Evolutionary conservation across 2,113 vertebrate genomes (phyloP).

Genomic region (Prochilodus magdalenae): DNA sequence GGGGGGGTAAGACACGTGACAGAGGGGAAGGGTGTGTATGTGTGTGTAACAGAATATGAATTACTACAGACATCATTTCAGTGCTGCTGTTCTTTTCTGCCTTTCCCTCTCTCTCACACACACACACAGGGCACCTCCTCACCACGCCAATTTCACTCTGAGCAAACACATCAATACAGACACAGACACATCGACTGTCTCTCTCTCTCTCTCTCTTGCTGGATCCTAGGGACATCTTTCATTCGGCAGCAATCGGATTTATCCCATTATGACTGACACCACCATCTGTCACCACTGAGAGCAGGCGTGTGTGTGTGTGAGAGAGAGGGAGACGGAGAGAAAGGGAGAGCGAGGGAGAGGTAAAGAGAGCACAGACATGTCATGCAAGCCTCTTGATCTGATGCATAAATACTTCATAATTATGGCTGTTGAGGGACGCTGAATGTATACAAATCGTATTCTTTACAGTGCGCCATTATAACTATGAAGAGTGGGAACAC

Average conservation of each 20-base stretch:
- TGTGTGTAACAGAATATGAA: constrained; percentile 56
- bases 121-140: constrained; percentile 23
- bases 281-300: constrained; percentile 60
- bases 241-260: constrained; percentile 62
- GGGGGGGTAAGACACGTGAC: constrained; percentile 52
- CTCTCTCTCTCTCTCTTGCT: constrained; percentile 20
- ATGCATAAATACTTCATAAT: constrained; percentile 52
- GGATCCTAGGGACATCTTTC: constrained; percentile 54
- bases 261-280: constrained; percentile 64
- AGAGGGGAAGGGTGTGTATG: constrained; percentile 52
- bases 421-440: constrained; percentile 42
- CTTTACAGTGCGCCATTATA: constrained; percentile 41
- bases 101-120: constrained; percentile 33
- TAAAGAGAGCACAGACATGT: constrained; percentile 33
- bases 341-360: constrained; percentile 30
- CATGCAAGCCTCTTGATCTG: constrained; percentile 37
- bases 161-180: constrained; percentile 62
- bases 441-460: constrained; percentile 22
- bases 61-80: constrained; percentile 51
- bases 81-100: constrained; percentile 31
- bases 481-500: constrained; percentile 4
- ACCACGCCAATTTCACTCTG: constrained; percentile 57
- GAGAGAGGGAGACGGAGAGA: constrained; percentile 25
- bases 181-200: constrained; percentile 46
- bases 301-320: constrained; percentile 34